Conservation (phyloP, 2,113 vertebrate species). For the Taxidea taxus region DNA sequence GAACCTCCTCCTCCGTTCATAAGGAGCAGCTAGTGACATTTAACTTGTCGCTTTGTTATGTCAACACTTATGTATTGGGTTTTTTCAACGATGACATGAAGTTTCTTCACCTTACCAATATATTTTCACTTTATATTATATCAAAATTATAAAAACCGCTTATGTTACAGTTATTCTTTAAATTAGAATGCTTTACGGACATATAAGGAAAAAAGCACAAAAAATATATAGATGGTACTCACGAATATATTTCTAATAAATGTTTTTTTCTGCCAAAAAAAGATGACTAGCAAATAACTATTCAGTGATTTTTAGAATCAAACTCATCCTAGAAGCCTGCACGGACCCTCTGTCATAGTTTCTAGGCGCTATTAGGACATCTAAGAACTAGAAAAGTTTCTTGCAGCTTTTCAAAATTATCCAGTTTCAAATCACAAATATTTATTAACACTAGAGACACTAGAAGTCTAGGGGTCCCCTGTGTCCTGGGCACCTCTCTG, state of each 20-base stretch:
- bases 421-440: not conserved
- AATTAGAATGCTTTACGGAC: not conserved
- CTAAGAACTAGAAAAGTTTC: not conserved
- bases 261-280: not conserved
- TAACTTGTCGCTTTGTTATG: not conserved
- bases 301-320: not conserved
- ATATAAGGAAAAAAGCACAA: constrained; percentile 47
- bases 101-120: not conserved
- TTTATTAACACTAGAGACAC: not conserved
- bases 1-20: not conserved
- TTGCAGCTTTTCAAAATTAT: not conserved
- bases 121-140: not conserved
- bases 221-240: not conserved
- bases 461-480: not conserved
- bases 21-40: not conserved
- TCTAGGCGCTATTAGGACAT: not conserved
- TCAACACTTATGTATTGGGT: not conserved
- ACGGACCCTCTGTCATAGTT: not conserved
- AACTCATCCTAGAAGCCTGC: not conserved
- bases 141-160: not conserved
- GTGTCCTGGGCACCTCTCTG: not conserved
- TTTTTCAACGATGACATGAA: not conserved
- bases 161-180: not conserved
- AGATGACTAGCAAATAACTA: not conserved
- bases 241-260: not conserved